These are phyloP conservation scores for Sceloporus undulatus DNA, from an alignment of 2,113 vertebrate species.

Conservation along the genomic window DNA sequence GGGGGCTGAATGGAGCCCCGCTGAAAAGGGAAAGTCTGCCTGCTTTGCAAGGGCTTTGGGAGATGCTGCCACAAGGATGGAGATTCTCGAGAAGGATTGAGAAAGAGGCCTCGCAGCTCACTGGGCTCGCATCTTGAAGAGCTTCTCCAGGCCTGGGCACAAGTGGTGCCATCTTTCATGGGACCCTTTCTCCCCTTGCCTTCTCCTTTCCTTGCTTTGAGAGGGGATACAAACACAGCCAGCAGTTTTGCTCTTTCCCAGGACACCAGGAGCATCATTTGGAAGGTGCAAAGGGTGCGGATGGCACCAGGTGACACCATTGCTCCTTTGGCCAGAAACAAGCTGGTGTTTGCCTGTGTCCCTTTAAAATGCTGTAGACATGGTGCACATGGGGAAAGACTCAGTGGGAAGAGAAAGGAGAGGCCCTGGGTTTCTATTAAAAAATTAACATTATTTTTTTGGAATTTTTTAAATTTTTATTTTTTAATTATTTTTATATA, in stretches of 20 bases:
- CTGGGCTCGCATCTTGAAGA: constrained; percentile 32
- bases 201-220: background rate
- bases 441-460: too few species aligned
- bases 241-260: background rate
- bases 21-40: constrained; percentile 78
- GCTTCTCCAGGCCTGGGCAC: constrained; percentile 6
- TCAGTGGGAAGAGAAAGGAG: too few species aligned
- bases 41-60: constrained; percentile 28
- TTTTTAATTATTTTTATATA: too few species aligned
- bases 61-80: constrained; percentile 51
- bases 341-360: too few species aligned
- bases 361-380: too few species aligned
- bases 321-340: too few species aligned
- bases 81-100: constrained; percentile 56
- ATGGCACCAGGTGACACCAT: too few species aligned
- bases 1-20: constrained; percentile 73
- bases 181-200: background rate
- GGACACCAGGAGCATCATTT: background rate
- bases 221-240: background rate
- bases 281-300: too few species aligned
- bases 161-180: background rate
- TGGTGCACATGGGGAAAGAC: too few species aligned
- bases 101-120: background rate
- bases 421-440: too few species aligned
- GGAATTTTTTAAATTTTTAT: too few species aligned